Base-by-base conservation (phyloP, 2,888 invertebrate genomes). In the Eupithecia centaureata region DNA sequence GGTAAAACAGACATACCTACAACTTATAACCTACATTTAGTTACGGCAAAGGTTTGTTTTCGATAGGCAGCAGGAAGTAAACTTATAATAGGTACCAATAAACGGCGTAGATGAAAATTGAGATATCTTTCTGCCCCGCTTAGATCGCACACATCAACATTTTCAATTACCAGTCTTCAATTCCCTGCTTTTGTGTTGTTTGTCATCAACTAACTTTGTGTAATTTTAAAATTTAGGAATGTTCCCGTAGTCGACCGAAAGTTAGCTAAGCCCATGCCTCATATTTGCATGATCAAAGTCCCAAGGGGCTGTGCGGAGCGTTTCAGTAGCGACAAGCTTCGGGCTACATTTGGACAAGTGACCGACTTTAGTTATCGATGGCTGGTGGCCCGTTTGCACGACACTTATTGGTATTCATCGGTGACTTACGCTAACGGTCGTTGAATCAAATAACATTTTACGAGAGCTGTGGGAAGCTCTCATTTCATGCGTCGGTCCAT, bases 391-490 rank as follows among this genome's bases (percentile, higher is more conserved):
- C 25, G 27, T 52, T 52, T 52, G 27, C 27, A 27, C 27, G 28
- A 56, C 27, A 30, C 54, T n/a, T 56, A 56, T 30, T 30, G 54
- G n/a, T 47, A 56, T 38, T 56, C 56, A 61, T 61, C 32, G 35
- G 5, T 35, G 27, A 62, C 35, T 8, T 35, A 33, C 35, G 54
- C 52, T 62, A 54, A 42, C 38, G 22, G 12, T 62, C 22, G 52
- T 54, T 52, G 52, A 27, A 61, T 61, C 52, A 33, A 61, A 62
- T 54, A 62, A 52, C 33, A 33, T 62, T 52, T 32, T 51, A 35
- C 35, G 35, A n/a, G 52, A 61, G 32, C 22, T 35, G 10, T 25
- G 33, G 18, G 51, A 32, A 57, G 32, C 30, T 57, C 30, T 52
- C 30, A 33, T 57, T 57, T 22, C 32, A 57, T 30, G 22, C 32